phyloP scores from a whole-genome alignment of 2,888 invertebrate genomes.

The Synergus gifuensis region DNA sequence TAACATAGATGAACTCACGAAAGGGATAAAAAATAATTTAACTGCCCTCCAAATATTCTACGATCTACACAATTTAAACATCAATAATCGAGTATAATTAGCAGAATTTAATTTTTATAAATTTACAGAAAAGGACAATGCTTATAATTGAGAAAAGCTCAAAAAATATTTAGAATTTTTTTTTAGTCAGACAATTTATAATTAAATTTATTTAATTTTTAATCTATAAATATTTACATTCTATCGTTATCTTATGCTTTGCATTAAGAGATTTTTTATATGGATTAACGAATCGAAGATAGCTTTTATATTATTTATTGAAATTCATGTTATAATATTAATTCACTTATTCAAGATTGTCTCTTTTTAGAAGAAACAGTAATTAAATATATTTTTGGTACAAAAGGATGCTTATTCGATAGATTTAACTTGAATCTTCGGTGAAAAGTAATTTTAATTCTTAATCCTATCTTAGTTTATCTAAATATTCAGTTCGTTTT shows the following conservation, averaged over 20 bases:
- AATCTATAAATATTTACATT: background rate
- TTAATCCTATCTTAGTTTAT: background rate
- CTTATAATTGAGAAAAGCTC: background rate
- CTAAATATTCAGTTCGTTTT: no score
- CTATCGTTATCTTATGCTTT: background rate
- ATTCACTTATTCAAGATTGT: background rate
- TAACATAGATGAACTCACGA: constrained; percentile 78
- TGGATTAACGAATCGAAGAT: background rate
- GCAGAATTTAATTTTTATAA: background rate
- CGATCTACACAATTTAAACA: constrained; percentile 70
- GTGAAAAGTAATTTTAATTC: background rate
- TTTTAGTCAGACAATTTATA: background rate
- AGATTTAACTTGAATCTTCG: constrained; percentile 7
- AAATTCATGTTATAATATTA: background rate
- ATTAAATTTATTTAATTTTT: background rate
- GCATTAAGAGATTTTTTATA: background rate
- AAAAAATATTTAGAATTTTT: background rate
- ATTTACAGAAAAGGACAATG: background rate
- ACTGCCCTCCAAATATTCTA: constrained; percentile 82
- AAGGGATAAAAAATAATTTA: constrained; percentile 81
- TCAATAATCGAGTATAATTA: constrained; percentile 29
- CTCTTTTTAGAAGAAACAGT: background rate
- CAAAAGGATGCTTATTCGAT: background rate
- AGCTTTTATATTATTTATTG: constrained; percentile 5
- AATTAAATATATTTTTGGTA: constrained; percentile 15